Conservation (phyloP, 2,113 vertebrate genomes). For the Epinephelus cyanopodus region DNA sequence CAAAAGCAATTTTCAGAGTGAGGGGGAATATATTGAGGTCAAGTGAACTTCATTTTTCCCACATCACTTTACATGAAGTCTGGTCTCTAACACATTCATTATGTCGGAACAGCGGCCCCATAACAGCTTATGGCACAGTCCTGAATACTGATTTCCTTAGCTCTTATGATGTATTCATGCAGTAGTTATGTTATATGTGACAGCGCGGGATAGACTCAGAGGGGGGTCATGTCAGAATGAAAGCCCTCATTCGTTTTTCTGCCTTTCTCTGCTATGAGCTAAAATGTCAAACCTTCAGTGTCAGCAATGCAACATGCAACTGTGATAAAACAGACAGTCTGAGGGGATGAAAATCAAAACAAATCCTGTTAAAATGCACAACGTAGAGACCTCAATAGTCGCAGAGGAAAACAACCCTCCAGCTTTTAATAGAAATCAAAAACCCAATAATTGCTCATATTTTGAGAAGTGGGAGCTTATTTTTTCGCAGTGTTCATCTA, state of each 20-base stretch:
- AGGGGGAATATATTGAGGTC: conserved; percentile 74
- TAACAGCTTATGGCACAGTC: conserved; percentile 29
- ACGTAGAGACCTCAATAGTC: background rate
- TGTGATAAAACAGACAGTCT: background rate
- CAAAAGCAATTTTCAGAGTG: conserved; percentile 75
- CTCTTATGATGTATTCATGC: conserved; percentile 32
- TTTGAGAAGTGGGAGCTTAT: conserved; percentile 15
- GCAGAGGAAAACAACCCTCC: conserved; percentile 15
- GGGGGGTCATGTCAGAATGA: conserved; percentile 7
- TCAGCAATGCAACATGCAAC: background rate
- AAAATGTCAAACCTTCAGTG: background rate
- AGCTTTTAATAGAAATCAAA: conserved; percentile 22
- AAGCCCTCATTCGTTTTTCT: background rate
- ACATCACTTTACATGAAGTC: conserved; percentile 70
- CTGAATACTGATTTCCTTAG: conserved; percentile 65
- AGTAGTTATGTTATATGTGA: conserved; percentile 14
- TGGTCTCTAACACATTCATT: conserved; percentile 69
- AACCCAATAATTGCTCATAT: conserved; percentile 45
- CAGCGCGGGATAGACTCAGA: background rate
- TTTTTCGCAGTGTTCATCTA: conserved; percentile 8
- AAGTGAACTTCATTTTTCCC: conserved; percentile 68
- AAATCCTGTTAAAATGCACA: conserved; percentile 4
- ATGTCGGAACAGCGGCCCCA: conserved; percentile 57
- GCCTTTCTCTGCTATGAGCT: background rate
- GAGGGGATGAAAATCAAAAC: background rate